phyloP scores from a whole-genome alignment of 2,888 invertebrate species.

The Orchestes rusci region DNA sequence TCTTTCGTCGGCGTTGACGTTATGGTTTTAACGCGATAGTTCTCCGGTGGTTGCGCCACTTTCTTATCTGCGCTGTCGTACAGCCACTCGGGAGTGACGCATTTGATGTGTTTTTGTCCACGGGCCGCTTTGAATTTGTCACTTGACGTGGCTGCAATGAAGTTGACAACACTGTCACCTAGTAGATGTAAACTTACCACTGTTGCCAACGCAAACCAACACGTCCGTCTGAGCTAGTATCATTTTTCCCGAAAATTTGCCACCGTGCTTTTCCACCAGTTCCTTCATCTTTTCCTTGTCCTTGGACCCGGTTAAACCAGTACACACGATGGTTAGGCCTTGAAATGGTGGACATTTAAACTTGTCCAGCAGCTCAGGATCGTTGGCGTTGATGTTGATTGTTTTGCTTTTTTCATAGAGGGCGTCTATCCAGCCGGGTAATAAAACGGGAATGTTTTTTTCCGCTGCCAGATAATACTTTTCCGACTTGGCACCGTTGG shows the following conservation, averaged over 20 bases:
- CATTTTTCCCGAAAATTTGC: constrained; percentile 45
- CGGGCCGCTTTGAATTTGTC: constrained; percentile 61
- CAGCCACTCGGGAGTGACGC: constrained; percentile 73
- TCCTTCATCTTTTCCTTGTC: constrained; percentile 60
- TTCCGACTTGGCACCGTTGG: constrained; percentile 66
- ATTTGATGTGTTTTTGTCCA: constrained; percentile 43
- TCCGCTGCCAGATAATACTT: constrained; percentile 71
- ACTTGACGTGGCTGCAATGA: constrained; percentile 59
- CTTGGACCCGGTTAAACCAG: constrained; percentile 55
- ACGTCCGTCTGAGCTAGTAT: constrained; percentile 50
- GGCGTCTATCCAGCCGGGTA: constrained; percentile 68
- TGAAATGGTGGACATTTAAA: constrained; percentile 63
- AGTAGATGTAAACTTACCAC: too few species aligned
- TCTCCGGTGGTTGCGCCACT: constrained; percentile 57
- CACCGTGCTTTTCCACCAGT: constrained; percentile 67
- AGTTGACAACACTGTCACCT: too few species aligned
- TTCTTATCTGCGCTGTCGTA: constrained; percentile 67
- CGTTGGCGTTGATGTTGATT: constrained; percentile 55
- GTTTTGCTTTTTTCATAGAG: constrained; percentile 69
- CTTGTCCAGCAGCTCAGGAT: constrained; percentile 54
- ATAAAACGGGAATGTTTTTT: constrained; percentile 65
- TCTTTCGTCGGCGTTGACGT: constrained; percentile 66
- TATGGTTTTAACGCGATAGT: constrained; percentile 48
- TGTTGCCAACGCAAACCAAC: constrained; percentile 47
- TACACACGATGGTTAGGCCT: constrained; percentile 69